Base-by-base conservation (phyloP, 2,113 vertebrate genomes). In the Circaetus cinerascens region DNA sequence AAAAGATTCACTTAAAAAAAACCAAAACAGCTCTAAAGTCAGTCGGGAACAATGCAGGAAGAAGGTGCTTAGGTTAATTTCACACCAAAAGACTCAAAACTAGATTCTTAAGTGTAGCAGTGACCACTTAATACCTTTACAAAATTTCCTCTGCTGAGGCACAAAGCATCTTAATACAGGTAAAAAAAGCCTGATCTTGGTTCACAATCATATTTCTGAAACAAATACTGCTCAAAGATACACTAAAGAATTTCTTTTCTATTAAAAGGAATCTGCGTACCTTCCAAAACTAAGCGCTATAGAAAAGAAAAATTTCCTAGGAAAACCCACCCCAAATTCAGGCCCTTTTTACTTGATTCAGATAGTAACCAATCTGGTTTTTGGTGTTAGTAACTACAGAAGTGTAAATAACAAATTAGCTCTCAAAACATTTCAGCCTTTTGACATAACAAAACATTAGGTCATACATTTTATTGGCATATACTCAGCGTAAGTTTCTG, bases 401-500 rank as follows among this genome's bases (percentile, higher is more conserved):
- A 55, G 15, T 64, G 7, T 51, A 75, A 93, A 29, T 18, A 50
- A 56, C 16, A 77, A 57, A 57, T 48, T 4, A 75, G 66, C n/a
- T 55, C 69, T 83, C 50, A 82, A 59, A 82, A 45, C 59, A 81
- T 41, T 66, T 67, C 51, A 91, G 59, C 41, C 43, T 77, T 84
- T 45, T 50, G 45, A 77, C 2, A 3, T 30, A 92, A 80, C 23
- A 50, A 67, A 67, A 36, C 81, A 51, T 7, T 18, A 64, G 41
- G 17, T 81, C 99, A 21, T 98, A 99, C 99, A 75, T 98, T 99
- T 99, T 98, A 99, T 99, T 36, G 99, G 99, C 99, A 99, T 99
- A 86, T 99, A 99, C 92, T 99, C 99, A 9, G 99, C 99, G 0
- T 99, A 99, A 1, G 99, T 99, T 95, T 99, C 99, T 26, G 99